Evolutionary conservation across 2,113 vertebrate species (phyloP), one percentile per base, ranked within the genome.

Genomic region (Caranx melampygus): DNA sequence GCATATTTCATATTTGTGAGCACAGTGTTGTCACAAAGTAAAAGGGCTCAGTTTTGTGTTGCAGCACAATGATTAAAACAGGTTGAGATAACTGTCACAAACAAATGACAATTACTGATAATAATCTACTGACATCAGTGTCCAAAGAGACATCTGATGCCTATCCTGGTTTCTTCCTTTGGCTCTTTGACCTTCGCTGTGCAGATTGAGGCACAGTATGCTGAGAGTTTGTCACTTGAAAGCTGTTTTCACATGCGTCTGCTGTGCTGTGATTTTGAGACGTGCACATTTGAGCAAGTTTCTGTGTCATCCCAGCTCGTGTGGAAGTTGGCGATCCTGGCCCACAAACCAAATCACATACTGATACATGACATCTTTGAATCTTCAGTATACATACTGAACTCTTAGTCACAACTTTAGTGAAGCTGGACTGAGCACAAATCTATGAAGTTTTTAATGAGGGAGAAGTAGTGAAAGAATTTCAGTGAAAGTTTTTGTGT

Each of bases 131-230:
- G 10, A 49, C 16, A 18, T 49, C 1, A 49, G 10, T 21, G 2
- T 55, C n/a, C 52, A 55, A 49, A 49, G 52, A 55, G 4, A 52
- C 18, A 35, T 52, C 16, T 31, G 14, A 18, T 37, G 37, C 59
- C 34, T 18, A 2, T 5, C 12, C 10, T 35, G 15, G 12, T 37
- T n/a, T 47, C 44, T 62, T 34, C 10, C 18, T 66, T 35, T 51
- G 31, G 18, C 40, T 67, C 12, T 59, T 20, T 63, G 49, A 58
- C 44, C 47, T 63, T 73, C 8, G n/a, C 82, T 80, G 57, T 66
- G 40, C 87, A 89, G 84, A 87, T 64, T 80, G 85, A 82, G 62
- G 65, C 6, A 16, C 73, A 72, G 83, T 75, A 49, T 82, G 61
- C 40, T 83, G 65, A 62, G 68, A 57, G 68, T 44, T 79, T 71